Evolutionary conservation across 1,140 invertebrate species (phyloP).

Genomic region (Trinorchestia longiramus): DNA sequence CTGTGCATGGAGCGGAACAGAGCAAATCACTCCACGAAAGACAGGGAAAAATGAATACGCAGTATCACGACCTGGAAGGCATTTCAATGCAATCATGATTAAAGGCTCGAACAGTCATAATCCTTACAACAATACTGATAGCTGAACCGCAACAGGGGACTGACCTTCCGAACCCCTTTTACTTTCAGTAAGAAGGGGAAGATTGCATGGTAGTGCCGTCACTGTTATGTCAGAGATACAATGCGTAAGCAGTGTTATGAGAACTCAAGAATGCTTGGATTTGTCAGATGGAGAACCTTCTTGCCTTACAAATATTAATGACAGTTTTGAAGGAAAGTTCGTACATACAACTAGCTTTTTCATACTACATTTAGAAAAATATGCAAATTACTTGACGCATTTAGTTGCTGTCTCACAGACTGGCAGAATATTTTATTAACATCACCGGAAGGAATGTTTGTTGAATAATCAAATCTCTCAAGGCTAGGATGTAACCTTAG

Average conservation of each 20-base stretch:
- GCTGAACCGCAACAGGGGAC: background rate
- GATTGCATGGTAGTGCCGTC: background rate
- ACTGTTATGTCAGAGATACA: conserved; percentile 8
- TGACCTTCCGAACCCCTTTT: conserved; percentile 15
- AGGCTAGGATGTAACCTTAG: background rate
- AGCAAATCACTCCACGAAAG: background rate
- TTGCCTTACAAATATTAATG: background rate
- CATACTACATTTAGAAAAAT: background rate
- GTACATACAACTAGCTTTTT: background rate
- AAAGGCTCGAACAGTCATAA: background rate
- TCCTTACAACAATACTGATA: conserved; percentile 30
- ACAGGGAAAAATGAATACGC: background rate
- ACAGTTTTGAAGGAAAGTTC: background rate
- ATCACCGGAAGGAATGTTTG: background rate
- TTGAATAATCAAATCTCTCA: background rate
- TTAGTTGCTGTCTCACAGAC: background rate
- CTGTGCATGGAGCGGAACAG: background rate
- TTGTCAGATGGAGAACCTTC: background rate
- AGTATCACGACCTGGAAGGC: background rate
- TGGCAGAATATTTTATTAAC: no score
- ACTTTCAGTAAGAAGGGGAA: background rate
- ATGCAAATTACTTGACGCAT: background rate
- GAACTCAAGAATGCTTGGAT: background rate
- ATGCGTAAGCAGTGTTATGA: background rate
- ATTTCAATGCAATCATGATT: conserved; percentile 19